phyloP scores from a whole-genome alignment of 2,113 vertebrate genomes.

The Phaethornis superciliosus region DNA sequence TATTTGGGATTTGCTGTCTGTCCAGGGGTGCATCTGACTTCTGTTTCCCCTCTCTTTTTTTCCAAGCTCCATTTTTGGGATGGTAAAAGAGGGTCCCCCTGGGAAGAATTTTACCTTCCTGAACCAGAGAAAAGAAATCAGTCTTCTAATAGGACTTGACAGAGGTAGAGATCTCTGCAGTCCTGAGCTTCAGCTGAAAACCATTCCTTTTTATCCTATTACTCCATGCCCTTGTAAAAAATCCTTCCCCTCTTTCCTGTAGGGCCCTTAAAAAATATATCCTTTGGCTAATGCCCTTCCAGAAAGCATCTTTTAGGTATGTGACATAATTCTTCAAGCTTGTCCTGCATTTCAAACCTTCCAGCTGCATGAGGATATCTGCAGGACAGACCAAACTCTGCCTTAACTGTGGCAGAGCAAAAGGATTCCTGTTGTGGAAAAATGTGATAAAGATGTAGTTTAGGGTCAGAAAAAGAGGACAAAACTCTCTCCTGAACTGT shows the following conservation, averaged over 20 bases:
- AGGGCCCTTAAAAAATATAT: no score
- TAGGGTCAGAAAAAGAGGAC: neutral
- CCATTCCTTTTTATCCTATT: no score
- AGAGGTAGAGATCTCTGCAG: neutral
- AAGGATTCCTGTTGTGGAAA: neutral
- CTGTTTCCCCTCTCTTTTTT: neutral
- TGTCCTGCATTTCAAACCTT: neutral
- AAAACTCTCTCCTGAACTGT: neutral
- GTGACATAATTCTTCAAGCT: neutral
- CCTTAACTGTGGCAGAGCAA: neutral
- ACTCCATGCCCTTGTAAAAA: no score
- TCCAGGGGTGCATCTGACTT: neutral
- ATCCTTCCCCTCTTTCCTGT: no score
- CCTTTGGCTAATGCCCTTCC: neutral
- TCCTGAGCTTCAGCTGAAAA: no score
- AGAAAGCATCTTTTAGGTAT: neutral
- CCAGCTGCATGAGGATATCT: neutral
- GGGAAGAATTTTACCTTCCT: neutral
- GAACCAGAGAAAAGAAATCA: neutral
- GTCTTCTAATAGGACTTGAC: neutral
- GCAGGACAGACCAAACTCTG: neutral
- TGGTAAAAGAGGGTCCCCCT: neutral
- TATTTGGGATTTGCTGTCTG: neutral
- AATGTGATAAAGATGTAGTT: neutral
- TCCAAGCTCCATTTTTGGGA: neutral